Evolutionary conservation across 2,888 invertebrate genomes (phyloP), one percentile per base, ranked within the genome.

Genomic region (Sthenelais limicola): DNA sequence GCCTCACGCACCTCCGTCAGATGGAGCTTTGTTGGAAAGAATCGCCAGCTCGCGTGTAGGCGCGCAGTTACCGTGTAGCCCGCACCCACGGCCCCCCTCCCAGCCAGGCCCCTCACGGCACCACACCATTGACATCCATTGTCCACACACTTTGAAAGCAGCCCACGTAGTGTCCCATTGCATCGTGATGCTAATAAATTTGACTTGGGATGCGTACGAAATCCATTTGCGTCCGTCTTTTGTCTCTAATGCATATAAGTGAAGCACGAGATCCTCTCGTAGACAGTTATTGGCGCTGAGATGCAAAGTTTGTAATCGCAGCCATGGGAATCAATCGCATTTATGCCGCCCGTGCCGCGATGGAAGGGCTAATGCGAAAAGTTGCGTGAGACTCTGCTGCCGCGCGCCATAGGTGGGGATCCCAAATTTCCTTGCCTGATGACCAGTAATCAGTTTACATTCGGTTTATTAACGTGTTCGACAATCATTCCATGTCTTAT

Each of bases 91-190:
- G 28, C 47, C 67, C 67, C 48, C n/a, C 67, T 48, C 48, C 67
- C 67, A 32, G 47, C 47, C 48, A 7, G n/a, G 21, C 35, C 7
- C 66, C 35, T 35, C 67, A 67, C 67, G 67, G 26, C 67, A 67
- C 28, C 28, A 28, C 30, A n/a, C 67, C 67, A 67, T 67, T 67
- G 67, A 48, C 67, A 67, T 48, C 67, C 43, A 67, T 48, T 67
- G 62, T 62, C 62, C 62, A 62, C 62, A 62, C 62, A 62, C 62
- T 62, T 62, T 62, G 62, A 62, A 62, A 62, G 62, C 62, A 62
- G 62, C 62, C 62, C 62, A 35, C 62, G 43, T 35, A 62, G 62
- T 62, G 62, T 62, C 62, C 62, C 62, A 62, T 62, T 62, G 62
- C 62, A 62, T 62, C 38, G 62, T 38, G 62, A 38, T 62, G 62